A percentile compares a stretch with the other conserved stretches of the same genome.
Evolutionary conservation across 1,140 invertebrate species (phyloP).

Genomic region (Piezodorus guildinii): DNA sequence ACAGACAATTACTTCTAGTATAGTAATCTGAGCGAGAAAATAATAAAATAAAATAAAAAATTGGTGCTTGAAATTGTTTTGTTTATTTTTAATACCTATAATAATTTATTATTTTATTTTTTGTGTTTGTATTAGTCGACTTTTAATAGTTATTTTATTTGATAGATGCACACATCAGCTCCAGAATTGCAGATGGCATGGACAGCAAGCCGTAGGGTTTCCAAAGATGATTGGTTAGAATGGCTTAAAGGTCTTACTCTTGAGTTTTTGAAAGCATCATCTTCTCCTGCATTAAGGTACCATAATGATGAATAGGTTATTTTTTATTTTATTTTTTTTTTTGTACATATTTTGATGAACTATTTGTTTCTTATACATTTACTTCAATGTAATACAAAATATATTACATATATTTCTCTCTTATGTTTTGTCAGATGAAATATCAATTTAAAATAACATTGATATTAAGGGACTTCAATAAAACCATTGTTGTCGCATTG

Average conservation of each 20-base stretch:
- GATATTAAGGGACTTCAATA: too few species aligned
- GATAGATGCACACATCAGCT: slow-evolving; percentile 62
- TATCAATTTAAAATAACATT: too few species aligned
- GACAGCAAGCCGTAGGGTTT: slow-evolving; percentile 72
- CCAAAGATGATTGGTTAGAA: slow-evolving; percentile 97
- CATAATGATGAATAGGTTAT: not conserved
- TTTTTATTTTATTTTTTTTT: not conserved
- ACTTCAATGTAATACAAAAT: not conserved
- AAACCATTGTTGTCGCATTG: too few species aligned
- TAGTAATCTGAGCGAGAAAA: too few species aligned
- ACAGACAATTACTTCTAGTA: too few species aligned
- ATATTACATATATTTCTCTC: not conserved
- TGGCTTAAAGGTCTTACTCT: slow-evolving; percentile 87
- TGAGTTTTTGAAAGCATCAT: slow-evolving; percentile 88
- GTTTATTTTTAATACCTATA: too few species aligned
- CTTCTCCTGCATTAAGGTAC: slow-evolving; percentile 69
- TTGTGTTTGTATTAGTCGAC: not conserved
- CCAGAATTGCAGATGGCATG: slow-evolving; percentile 77
- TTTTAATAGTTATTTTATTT: slow-evolving; percentile 4
- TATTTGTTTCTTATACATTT: not conserved
- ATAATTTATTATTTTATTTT: too few species aligned
- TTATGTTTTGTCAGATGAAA: too few species aligned
- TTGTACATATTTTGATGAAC: too few species aligned
- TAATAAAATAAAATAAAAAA: too few species aligned
- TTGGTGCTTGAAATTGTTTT: too few species aligned